These are phyloP conservation scores for Macrotis lagotis DNA, from an alignment of 2,113 vertebrate species.

Conservation along the genomic window DNA sequence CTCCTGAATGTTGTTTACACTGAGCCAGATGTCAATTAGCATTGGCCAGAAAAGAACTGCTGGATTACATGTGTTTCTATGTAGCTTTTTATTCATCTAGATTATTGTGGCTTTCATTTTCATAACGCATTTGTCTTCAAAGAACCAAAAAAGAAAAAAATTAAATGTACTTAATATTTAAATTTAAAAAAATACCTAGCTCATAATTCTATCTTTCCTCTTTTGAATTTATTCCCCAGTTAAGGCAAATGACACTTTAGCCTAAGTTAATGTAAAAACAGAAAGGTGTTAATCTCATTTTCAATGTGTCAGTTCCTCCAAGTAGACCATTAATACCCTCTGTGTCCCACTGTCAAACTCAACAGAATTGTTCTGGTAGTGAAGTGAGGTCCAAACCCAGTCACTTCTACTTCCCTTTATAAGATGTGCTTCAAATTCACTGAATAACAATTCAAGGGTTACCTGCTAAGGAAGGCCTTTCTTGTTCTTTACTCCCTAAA, in stretches of 20 bases:
- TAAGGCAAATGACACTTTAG: slow-evolving; percentile 72
- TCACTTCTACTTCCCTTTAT: slow-evolving; percentile 70
- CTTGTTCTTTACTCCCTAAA: background rate
- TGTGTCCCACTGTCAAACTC: slow-evolving; percentile 60
- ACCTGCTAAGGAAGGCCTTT: background rate
- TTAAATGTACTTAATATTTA: slow-evolving; percentile 29
- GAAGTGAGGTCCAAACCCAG: slow-evolving; percentile 65
- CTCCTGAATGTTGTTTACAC: slow-evolving; percentile 61
- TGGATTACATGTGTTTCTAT: slow-evolving; percentile 30
- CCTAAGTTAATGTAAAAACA: slow-evolving; percentile 68
- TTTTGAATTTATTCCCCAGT: slow-evolving; percentile 48
- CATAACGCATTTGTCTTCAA: slow-evolving; percentile 18
- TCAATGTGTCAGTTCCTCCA: slow-evolving; percentile 61
- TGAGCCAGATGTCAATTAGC: slow-evolving; percentile 57
- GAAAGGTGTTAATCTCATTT: slow-evolving; percentile 66
- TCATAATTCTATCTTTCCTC: slow-evolving; percentile 31
- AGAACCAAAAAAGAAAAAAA: background rate
- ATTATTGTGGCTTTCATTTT: slow-evolving; percentile 58
- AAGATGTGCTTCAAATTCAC: slow-evolving; percentile 55
- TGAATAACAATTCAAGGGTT: background rate
- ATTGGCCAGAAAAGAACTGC: slow-evolving; percentile 48
- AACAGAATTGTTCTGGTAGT: slow-evolving; percentile 59
- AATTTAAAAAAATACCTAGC: slow-evolving; percentile 12
- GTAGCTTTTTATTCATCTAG: slow-evolving; percentile 27
- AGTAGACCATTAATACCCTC: slow-evolving; percentile 59